phyloP scores from a whole-genome alignment of 2,888 invertebrate species.

The Odontocolon sp. region DNA sequence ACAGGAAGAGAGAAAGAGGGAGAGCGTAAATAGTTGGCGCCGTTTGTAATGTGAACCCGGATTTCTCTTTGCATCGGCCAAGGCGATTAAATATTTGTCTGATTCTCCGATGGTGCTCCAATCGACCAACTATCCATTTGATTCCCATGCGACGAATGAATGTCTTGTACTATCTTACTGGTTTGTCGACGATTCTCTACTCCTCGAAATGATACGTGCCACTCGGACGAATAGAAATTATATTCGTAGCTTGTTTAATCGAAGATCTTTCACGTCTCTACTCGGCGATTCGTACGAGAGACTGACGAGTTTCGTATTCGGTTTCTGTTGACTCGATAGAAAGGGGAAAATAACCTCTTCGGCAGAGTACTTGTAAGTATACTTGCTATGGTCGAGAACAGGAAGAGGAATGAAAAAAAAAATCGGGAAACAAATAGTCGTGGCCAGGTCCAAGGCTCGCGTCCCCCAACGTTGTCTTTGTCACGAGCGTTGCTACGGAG shows the following conservation, averaged over 20 bases:
- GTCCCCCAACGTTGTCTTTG: too few species aligned
- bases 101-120: slow-evolving; percentile 10
- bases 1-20: too few species aligned
- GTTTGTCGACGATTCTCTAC: slow-evolving; percentile 20
- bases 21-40: not conserved
- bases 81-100: slow-evolving; percentile 34
- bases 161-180: slow-evolving; percentile 14
- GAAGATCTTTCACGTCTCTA: not conserved
- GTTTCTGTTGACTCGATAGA: not conserved
- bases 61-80: slow-evolving; percentile 22
- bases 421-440: too few species aligned
- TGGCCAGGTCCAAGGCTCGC: too few species aligned
- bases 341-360: too few species aligned
- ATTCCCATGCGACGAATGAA: slow-evolving; percentile 7
- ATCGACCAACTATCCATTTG: not conserved
- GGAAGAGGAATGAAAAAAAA: too few species aligned
- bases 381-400: too few species aligned
- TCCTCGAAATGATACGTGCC: not conserved
- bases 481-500: too few species aligned
- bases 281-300: not conserved
- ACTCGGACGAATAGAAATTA: not conserved
- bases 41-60: slow-evolving; percentile 1
- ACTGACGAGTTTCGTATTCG: not conserved
- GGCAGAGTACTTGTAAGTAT: too few species aligned
- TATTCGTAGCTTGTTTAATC: not conserved